Evolutionary conservation across 2,888 invertebrate species (phyloP).

Genomic region (Callinectes sapidus): DNA sequence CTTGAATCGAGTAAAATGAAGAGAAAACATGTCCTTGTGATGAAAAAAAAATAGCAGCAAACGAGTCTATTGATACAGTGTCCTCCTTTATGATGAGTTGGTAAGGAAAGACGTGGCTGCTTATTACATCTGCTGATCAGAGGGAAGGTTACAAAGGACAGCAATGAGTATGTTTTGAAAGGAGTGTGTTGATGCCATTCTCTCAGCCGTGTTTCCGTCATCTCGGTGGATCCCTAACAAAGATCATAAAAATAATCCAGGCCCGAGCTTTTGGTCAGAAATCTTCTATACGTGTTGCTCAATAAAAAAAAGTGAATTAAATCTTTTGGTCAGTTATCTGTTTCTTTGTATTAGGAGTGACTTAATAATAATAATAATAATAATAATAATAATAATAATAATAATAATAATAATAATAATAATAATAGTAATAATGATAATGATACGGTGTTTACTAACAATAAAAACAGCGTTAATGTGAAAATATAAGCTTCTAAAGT

Average conservation of each 20-base stretch:
- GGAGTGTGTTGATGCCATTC: background rate
- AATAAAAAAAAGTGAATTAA: background rate
- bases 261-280: background rate
- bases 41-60: background rate
- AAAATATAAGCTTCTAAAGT: too few relatives aligned
- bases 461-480: too few relatives aligned
- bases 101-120: background rate
- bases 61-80: background rate
- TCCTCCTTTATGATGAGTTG: background rate
- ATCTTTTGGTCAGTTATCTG: background rate
- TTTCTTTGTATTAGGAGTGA: background rate
- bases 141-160: background rate
- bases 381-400: background rate
- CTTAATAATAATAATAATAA: constrained; percentile 15
- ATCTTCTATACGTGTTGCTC: background rate
- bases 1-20: background rate
- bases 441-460: background rate
- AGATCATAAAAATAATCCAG: background rate
- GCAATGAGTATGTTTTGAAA: background rate
- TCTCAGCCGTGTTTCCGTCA: background rate
- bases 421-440: background rate
- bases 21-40: background rate
- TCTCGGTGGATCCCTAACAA: background rate
- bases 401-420: too few relatives aligned
- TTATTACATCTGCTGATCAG: background rate